Evolutionary conservation across 2,113 vertebrate species (phyloP), one percentile per base, ranked within the genome.

Genomic region (Bothrops jararaca): DNA sequence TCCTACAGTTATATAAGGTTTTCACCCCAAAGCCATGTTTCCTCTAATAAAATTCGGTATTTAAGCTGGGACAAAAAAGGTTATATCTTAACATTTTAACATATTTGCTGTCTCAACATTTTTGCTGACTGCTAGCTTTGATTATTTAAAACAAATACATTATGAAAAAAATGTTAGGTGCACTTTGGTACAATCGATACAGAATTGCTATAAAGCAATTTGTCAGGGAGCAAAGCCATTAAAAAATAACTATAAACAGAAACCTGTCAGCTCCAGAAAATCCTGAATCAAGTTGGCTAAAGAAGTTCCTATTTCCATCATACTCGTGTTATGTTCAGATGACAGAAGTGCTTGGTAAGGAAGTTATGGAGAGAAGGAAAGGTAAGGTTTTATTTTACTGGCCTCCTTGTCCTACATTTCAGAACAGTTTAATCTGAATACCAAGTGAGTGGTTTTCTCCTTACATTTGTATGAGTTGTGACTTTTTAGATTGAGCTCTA

Each of bases 341-440:
- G 95, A 89, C 26, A 87, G 56, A 52, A 60, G 26, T 86, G 80
- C 56, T 85, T 60, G 85, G 42, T 93, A 93, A 64, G 23, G 45
- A 58, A 86, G 54, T 90, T 26, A 45, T 7, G 58, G 24, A 52
- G 11, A 42, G 53, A 57, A 57, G 23, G 90, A 95, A 95, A 95
- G n/a, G 74, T 8, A n/a, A 52, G 80, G 89, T 94, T 95, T 3
- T 0, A 45, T 90, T 94, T 91, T 93, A 64, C 85, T 96, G 85
- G 85, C 29, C n/a, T 60, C 89, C 45, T 50, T 15, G 74, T 2
- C 60, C 90, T 86, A n/a, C n/a, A 26, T 92, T 91, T 52, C 23
- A 26, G 26, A 64, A 57, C 13, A 89, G 48, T 50, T 48, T 57
- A 57, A 57, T 89, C 56, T 64, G 74, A 64, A 93, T 60, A 53